Evolutionary conservation across 2,797 vertebrate genomes (phyloP).

Genomic region (Muscicapa comitata): DNA sequence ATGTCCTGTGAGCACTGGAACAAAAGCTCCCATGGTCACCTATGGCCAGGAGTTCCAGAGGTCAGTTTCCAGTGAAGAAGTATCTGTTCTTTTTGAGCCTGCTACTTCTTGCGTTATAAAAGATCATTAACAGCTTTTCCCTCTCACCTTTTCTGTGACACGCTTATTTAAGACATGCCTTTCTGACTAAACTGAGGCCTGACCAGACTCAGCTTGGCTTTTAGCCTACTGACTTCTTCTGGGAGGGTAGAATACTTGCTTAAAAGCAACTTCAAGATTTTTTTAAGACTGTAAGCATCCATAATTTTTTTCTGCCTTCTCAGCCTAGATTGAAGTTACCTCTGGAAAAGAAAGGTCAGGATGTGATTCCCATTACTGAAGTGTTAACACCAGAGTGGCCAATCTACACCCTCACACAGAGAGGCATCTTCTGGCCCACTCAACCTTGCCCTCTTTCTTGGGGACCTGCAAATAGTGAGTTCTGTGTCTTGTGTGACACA

Average conservation of each 20-base stretch:
- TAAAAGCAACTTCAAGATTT: neutral
- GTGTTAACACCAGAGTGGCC: neutral
- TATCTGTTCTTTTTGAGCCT: neutral
- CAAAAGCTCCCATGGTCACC: fast-evolving
- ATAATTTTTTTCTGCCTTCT: neutral
- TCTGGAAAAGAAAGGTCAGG: neutral
- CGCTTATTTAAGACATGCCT: neutral
- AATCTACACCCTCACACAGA: neutral
- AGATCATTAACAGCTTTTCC: neutral
- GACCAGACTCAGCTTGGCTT: neutral
- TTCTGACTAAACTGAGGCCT: neutral
- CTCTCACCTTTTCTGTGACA: neutral
- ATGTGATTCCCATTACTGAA: neutral
- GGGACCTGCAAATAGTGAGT: neutral
- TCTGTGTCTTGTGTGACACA: neutral
- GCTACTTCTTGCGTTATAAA: neutral
- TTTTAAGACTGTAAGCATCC: neutral
- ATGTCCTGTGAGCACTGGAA: neutral
- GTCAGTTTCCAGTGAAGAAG: neutral
- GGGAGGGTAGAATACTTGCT: neutral
- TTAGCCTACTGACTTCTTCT: neutral
- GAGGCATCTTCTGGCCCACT: neutral
- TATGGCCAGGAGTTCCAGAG: neutral
- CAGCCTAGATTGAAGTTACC: neutral
- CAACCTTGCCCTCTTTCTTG: neutral